Evolutionary conservation across 1,140 invertebrate genomes (phyloP).

Genomic region (Drosophila mayri): DNA sequence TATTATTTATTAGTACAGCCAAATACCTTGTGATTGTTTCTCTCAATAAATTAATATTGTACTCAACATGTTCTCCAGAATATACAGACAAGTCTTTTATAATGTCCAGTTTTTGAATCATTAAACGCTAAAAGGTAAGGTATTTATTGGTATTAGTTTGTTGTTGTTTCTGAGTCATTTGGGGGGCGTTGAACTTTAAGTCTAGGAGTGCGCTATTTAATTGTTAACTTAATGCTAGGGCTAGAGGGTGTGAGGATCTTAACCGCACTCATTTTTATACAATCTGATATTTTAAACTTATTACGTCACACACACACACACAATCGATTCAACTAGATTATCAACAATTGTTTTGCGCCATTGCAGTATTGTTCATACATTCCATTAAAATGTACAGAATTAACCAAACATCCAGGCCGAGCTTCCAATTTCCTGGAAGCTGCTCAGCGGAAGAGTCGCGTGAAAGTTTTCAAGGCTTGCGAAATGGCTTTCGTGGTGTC

Average conservation of each 20-base stretch:
- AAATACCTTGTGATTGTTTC: constrained; percentile 32
- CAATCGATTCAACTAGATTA: constrained; percentile 56
- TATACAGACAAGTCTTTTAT: background rate
- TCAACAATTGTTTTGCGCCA: constrained; percentile 38
- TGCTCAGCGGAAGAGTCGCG: constrained; percentile 90
- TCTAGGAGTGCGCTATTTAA: constrained; percentile 49
- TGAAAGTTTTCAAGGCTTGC: constrained; percentile 90
- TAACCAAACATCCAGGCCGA: background rate
- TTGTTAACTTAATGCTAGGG: constrained; percentile 51
- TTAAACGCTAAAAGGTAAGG: constrained; percentile 24
- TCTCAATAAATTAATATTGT: constrained; percentile 35
- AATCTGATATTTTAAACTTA: constrained; percentile 34
- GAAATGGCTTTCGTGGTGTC: constrained; percentile 90
- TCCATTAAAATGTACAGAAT: constrained; percentile 64
- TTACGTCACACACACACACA: constrained; percentile 42
- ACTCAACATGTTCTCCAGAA: constrained; percentile 22
- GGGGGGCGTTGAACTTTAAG: constrained; percentile 22
- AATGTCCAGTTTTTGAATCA: constrained; percentile 5
- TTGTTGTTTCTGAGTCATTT: constrained; percentile 55
- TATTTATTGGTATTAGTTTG: constrained; percentile 19
- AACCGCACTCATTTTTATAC: constrained; percentile 49
- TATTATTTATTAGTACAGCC: constrained; percentile 28
- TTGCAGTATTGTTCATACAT: constrained; percentile 38
- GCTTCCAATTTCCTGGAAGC: background rate
- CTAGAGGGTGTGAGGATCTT: constrained; percentile 47